Evolutionary conservation across 2,797 vertebrate genomes (phyloP), one percentile per base, ranked within the genome.

Genomic region (Sylvilagus floridanus): DNA sequence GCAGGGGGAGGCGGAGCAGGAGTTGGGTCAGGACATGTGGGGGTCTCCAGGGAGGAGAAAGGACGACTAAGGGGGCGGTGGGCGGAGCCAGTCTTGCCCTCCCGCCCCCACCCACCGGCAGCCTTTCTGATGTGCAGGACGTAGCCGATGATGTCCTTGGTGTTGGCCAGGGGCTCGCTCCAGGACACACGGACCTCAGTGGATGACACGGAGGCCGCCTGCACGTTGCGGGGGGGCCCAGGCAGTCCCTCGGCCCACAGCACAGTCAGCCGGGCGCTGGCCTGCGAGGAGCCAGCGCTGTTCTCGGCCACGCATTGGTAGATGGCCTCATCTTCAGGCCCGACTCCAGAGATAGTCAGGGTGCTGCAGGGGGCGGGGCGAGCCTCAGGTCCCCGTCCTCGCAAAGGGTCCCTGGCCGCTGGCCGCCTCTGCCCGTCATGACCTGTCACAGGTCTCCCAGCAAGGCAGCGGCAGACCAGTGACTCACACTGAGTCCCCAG

Each of bases 281-380:
- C 99, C 97, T 99, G 99, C 0, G 99, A 99, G 84, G 99, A 99
- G 88, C 99, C 99, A 0, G 99, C 99, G 0, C 98, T 99, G 99
- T 99, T 99, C 98, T 99, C 99, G 0, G 99, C 99, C 4, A 99
- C 99, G 37, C 99, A 99, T 97, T 99, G 99, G 98, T 99, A 99
- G 98, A 99, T 99, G 81, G 99, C 99, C 97, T 99, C 99, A 2
- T 99, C 99, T 0, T 99, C 99, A 87, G 99, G 99, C 95, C 99
- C 99, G 32, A 99, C 99, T 91, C 99, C 98, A 0, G 99, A 99
- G 97, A 99, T 99, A 24, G 99, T 99, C 92, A 99, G 97, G 0
- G 99, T 99, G 98, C 99, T 99, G 98, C 5, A 28, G 57, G n/a
- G 32, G 17, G 12, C 47, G 86, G 17, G 30, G 63, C 69, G n/a